Evolutionary conservation across 2,888 invertebrate genomes (phyloP), one percentile per base, ranked within the genome.

Genomic region (Allygus modestus): DNA sequence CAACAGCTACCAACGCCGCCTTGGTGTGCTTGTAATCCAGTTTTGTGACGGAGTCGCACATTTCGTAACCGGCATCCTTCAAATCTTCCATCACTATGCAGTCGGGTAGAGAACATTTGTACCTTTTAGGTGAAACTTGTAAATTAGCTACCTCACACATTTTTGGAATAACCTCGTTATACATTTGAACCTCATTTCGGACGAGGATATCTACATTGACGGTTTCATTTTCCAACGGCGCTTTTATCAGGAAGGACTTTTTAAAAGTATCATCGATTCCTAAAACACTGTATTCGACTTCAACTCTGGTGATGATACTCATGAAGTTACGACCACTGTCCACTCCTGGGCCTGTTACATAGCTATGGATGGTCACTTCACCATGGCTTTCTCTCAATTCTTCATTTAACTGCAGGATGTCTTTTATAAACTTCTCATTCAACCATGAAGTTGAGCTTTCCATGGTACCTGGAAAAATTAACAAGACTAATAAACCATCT

Each of bases 61-160:
- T 83, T 58, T 46, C 84, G 33, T 73, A 85, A 31, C 82, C 82
- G 2, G 43, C 43, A n/a, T 75, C 46, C 7, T 58, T 77, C 1
- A 85, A 65, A 75, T 85, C 85, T 77, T 85, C 84, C 41, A 85
- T 37, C 37, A 85, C 73, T 9, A 85, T 41, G 7, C 81, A 33
- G 5, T 77, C 23, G 54, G 71, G 33, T 71, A 37, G 17, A 37
- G 71, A 23, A 37, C 37, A 37, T 11, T 41, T 71, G 41, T 71
- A 71, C 9, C 41, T 33, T 37, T 71, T 71, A 37, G 71, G 71
- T 7, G 71, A 11, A 9, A 71, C 71, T 71, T 33, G 20, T 20
- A 71, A 41, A 20, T 71, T 33, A 31, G 71, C 37, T 20, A 71
- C 0, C 26, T 71, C 71, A 37, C 33, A 23, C 41, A 71, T 71